phyloP scores from a whole-genome alignment of 2,113 vertebrate genomes.

The Coturnix japonica region DNA sequence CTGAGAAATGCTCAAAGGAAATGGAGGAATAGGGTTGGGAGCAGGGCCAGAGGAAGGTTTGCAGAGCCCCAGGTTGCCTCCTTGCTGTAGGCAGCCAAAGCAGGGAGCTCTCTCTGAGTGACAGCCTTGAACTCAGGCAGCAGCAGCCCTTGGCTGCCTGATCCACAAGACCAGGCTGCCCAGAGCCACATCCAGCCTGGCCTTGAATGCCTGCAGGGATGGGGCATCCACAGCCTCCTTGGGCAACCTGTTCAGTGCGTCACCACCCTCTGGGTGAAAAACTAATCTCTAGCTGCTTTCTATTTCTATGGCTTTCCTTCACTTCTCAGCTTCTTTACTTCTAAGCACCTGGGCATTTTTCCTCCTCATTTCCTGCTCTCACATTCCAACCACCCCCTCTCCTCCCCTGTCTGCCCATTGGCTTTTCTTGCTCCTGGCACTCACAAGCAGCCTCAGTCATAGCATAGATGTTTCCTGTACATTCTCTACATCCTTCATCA shows the following conservation, averaged over 20 bases:
- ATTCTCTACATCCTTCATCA: neutral
- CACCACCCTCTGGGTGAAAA: too few species aligned
- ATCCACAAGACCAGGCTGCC: neutral
- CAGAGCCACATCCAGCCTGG: too few species aligned
- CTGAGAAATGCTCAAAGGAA: neutral
- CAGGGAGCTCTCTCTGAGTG: neutral
- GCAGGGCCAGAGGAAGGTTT: neutral
- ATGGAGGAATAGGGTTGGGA: neutral
- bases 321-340: neutral
- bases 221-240: too few species aligned
- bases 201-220: too few species aligned
- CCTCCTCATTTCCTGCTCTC: accelerated
- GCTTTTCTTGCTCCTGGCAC: neutral
- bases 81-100: neutral
- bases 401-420: accelerated
- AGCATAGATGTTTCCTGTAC: neutral
- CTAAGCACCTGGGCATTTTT: neutral
- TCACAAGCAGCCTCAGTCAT: neutral
- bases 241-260: too few species aligned
- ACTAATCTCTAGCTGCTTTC: too few species aligned
- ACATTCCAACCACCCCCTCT: neutral
- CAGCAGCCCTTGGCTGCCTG: neutral
- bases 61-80: neutral
- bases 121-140: neutral
- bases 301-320: too few species aligned